Evolutionary conservation across 2,797 vertebrate genomes (phyloP).

Genomic region (Neoniphon sammara): DNA sequence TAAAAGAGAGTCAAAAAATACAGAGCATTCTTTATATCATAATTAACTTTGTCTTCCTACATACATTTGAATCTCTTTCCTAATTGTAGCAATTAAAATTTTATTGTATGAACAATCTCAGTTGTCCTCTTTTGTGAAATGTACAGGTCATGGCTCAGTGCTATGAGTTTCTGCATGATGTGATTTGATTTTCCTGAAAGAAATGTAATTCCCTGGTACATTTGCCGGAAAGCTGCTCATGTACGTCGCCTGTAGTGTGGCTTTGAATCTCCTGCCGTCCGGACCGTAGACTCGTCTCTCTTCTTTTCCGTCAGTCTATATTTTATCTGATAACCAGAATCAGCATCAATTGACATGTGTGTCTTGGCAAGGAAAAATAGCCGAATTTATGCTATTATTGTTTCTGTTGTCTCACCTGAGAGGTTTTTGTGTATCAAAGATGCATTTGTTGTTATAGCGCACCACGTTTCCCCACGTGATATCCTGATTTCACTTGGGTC

Average conservation of each 20-base stretch:
- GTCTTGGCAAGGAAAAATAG: conserved; percentile 26
- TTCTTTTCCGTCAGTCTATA: conserved; percentile 47
- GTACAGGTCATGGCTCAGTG: background rate
- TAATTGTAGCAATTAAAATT: conserved; percentile 65
- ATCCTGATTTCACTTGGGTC: too few relatives aligned
- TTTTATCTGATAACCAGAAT: conserved; percentile 59
- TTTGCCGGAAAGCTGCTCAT: conserved; percentile 40
- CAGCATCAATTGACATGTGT: conserved; percentile 43
- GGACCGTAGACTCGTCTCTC: conserved; percentile 45
- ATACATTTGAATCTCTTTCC: conserved; percentile 40
- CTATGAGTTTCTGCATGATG: conserved; percentile 31
- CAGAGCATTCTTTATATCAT: conserved; percentile 46
- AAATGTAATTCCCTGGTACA: conserved; percentile 47
- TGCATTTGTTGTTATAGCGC: background rate
- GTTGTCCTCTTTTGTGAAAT: conserved; percentile 28
- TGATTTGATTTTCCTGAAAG: conserved; percentile 54
- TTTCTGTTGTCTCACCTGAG: conserved; percentile 48
- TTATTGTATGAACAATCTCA: conserved; percentile 68
- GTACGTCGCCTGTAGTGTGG: conserved; percentile 26
- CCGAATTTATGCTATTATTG: conserved; percentile 39
- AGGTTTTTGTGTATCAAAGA: conserved; percentile 43
- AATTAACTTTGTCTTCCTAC: conserved; percentile 59
- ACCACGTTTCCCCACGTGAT: too few relatives aligned
- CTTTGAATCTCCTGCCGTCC: conserved; percentile 35
- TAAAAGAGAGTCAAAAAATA: conserved; percentile 46